phyloP scores from a whole-genome alignment of 1,140 invertebrate species.

The Magallana gigas region DNA sequence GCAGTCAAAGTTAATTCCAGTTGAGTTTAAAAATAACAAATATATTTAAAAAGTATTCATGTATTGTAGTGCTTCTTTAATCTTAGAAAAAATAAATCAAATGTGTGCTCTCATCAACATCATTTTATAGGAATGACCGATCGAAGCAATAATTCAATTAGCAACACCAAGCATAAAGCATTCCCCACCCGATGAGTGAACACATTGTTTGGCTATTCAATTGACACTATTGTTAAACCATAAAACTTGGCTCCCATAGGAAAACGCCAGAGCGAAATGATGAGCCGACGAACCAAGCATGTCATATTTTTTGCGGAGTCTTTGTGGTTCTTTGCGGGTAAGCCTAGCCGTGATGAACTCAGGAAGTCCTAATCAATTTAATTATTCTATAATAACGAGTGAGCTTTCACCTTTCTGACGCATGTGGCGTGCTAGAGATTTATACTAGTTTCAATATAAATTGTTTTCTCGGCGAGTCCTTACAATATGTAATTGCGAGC shows the following conservation, averaged over 20 bases:
- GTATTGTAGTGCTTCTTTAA: too few species aligned
- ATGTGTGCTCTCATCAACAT: not conserved
- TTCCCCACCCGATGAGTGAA: not conserved
- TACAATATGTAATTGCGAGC: too few species aligned
- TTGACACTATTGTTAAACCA: not conserved
- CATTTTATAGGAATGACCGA: not conserved
- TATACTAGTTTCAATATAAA: conserved; percentile 10
- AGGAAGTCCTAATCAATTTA: conserved; percentile 29
- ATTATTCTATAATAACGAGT: conserved; percentile 28
- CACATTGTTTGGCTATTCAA: conserved; percentile 5
- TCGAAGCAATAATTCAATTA: conserved; percentile 31
- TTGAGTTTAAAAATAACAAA: too few species aligned
- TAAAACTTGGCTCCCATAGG: not conserved
- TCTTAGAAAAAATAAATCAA: not conserved
- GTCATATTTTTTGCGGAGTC: not conserved
- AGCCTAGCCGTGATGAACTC: conserved; percentile 10
- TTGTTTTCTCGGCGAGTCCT: not conserved
- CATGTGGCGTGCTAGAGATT: not conserved
- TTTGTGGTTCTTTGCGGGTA: conserved; percentile 2
- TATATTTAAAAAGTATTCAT: too few species aligned
- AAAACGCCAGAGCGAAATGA: not conserved
- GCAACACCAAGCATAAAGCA: not conserved
- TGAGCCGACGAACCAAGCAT: not conserved
- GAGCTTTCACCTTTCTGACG: conserved; percentile 27
- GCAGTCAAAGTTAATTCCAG: too few species aligned